Conservation (phyloP, 2,888 invertebrate species). For the Lucinisca nassula region DNA sequence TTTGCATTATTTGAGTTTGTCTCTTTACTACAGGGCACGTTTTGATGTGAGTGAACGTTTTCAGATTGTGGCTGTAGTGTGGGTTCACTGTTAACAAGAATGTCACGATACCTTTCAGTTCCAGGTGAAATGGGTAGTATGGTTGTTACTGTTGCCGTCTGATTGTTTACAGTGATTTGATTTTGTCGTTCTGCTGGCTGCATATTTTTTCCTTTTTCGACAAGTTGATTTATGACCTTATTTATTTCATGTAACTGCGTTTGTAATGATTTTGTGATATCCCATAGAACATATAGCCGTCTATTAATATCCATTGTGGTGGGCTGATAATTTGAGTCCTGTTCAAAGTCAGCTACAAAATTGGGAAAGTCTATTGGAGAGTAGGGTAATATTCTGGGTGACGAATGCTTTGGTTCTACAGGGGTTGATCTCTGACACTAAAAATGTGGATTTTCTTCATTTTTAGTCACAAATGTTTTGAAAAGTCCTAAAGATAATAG, state of each 20-base stretch:
- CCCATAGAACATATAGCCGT: background rate
- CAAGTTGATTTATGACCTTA: background rate
- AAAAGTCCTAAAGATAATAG: background rate
- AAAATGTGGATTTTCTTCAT: background rate
- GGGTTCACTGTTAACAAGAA: too few relatives aligned
- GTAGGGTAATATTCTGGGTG: background rate
- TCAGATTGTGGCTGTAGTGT: too few relatives aligned
- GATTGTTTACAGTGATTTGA: too few relatives aligned
- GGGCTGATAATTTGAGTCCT: background rate
- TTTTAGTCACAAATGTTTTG: background rate
- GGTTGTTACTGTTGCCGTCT: too few relatives aligned
- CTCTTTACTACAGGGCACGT: too few relatives aligned
- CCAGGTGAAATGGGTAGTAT: too few relatives aligned
- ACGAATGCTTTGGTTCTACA: background rate
- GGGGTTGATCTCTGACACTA: background rate
- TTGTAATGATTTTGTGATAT: background rate
- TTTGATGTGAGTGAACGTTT: too few relatives aligned
- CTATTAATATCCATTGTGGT: background rate
- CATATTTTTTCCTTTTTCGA: background rate
- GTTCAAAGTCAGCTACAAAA: background rate
- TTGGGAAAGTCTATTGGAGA: background rate
- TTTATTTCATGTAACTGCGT: background rate
- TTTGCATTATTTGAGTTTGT: too few relatives aligned
- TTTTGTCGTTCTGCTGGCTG: too few relatives aligned
- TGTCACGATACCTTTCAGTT: too few relatives aligned